These are phyloP conservation scores for Pseudobourletiella spinata DNA, from an alignment of 1,140 invertebrate species.

Conservation along the genomic window DNA sequence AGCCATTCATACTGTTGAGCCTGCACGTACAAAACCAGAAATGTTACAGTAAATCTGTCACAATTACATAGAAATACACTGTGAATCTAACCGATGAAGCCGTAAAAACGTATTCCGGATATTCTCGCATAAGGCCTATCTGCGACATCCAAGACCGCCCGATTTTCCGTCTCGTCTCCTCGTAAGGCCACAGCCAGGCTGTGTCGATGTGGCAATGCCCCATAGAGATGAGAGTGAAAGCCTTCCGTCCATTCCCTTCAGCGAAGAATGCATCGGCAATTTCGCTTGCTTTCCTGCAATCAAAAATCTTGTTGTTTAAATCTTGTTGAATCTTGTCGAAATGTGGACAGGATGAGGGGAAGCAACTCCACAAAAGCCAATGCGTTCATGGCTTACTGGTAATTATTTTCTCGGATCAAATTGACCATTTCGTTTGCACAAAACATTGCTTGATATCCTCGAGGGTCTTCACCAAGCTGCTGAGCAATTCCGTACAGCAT, in stretches of 20 bases:
- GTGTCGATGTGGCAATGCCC: conserved; percentile 49
- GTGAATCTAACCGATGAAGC: conserved; percentile 45
- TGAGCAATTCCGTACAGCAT: conserved; percentile 39
- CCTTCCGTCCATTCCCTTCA: conserved; percentile 44
- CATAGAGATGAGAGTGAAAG: conserved; percentile 45
- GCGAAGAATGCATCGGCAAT: conserved; percentile 43
- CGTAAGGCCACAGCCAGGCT: conserved; percentile 51
- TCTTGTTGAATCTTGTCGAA: neutral
- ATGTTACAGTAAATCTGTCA: no score
- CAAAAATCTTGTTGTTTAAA: neutral
- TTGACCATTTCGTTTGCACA: conserved; percentile 48
- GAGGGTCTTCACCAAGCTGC: conserved; percentile 39
- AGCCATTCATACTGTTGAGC: conserved; percentile 52
- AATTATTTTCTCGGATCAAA: conserved; percentile 34
- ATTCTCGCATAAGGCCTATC: conserved; percentile 46
- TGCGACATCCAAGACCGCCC: conserved; percentile 47
- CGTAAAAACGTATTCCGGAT: conserved; percentile 46
- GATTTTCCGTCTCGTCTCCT: conserved; percentile 50
- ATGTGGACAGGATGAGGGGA: neutral
- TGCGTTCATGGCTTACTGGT: conserved; percentile 23
- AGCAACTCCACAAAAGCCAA: neutral
- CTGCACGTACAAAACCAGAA: no score
- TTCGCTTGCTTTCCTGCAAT: conserved; percentile 40
- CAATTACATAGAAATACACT: no score
- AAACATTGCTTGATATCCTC: conserved; percentile 46